Percentiles rank a stretch among this genome's conserved stretches.
Conservation (phyloP, 2,113 vertebrate genomes). For the Pteronura brasiliensis region DNA sequence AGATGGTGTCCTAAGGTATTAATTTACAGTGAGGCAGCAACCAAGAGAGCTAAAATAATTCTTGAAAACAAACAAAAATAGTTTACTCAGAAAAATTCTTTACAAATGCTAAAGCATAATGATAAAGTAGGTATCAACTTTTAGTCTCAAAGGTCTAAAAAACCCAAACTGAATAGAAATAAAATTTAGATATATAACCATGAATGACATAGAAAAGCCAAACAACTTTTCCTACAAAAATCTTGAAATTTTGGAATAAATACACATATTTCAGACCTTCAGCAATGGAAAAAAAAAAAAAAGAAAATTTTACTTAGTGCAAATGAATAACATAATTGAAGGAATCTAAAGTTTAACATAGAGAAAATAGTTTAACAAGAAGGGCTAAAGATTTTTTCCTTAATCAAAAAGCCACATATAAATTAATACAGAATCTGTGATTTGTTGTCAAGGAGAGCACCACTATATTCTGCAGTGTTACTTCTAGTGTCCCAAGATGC, state of each 20-base stretch:
- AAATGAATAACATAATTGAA: not conserved
- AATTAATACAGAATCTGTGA: not conserved
- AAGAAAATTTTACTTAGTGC: not conserved
- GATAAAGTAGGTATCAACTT: not conserved
- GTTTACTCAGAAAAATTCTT: not conserved
- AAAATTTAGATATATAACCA: not conserved
- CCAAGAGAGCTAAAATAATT: not conserved
- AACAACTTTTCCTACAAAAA: not conserved
- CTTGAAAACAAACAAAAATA: not conserved
- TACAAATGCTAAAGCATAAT: not conserved
- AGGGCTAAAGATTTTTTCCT: not conserved
- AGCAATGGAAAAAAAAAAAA: not conserved
- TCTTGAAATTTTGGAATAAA: conserved; percentile 1
- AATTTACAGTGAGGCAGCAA: not conserved
- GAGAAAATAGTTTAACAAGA: not conserved
- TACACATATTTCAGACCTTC: not conserved
- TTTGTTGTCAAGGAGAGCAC: not conserved
- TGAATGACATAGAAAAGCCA: not conserved
- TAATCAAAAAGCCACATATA: not conserved
- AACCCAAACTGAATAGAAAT: not conserved
- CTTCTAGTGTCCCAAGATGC: not conserved
- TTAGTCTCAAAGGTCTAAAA: not conserved
- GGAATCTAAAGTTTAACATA: not conserved
- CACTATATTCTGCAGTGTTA: not conserved
- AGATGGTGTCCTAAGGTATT: not conserved